Base-by-base conservation (phyloP, 1,140 invertebrate genomes). In the Papilio polyxenes region DNA sequence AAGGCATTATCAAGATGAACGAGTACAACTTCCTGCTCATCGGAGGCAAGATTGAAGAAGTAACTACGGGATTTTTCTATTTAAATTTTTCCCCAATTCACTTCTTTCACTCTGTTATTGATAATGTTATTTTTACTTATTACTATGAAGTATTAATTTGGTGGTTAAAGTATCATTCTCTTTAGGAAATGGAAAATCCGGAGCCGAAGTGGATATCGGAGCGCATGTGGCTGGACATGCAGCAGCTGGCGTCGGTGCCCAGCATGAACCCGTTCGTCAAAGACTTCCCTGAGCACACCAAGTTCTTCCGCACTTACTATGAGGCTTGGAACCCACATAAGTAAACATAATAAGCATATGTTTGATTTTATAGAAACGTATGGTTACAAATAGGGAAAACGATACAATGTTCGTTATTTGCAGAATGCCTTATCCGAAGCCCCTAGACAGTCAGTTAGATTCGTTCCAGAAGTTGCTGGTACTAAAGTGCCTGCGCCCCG, bases 11-110 rank as follows among this genome's bases (percentile, higher is more conserved):
- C 0, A 93, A 96, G 37, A 95, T 95, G 76, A 95, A 96, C 1
- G 97, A 98, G 87, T 96, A 98, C 86, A 95, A 95, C 69, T 98
- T 98, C 91, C 95, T 99, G 23, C 90, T 99, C 1, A 98, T 97
- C 37, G 98, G 95, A 95, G 82, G 83, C 5, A 92, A 90, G 76
- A 90, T 93, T 82, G 90, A 91, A 82, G 62, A 89, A 80, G 92
- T 93, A 65, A 75, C 82, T 62, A 11, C 40, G 40, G 40, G 4
- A 17, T 17, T 49, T 20, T 20, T 75, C n/a, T 23, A 74, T 40
- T 37, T 37, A 3, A 5, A 15, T 15, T 74, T 13, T 74, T 74
- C 7, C 20, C 23, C 65, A 31, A 53, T 53, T 69, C 3, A 65
- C 3, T 17, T 65, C 62, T 65, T 72, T 11, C 8, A 37, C 23